These are phyloP conservation scores for Chrysolina haemoptera DNA, from an alignment of 2,888 invertebrate genomes.

Conservation along the genomic window DNA sequence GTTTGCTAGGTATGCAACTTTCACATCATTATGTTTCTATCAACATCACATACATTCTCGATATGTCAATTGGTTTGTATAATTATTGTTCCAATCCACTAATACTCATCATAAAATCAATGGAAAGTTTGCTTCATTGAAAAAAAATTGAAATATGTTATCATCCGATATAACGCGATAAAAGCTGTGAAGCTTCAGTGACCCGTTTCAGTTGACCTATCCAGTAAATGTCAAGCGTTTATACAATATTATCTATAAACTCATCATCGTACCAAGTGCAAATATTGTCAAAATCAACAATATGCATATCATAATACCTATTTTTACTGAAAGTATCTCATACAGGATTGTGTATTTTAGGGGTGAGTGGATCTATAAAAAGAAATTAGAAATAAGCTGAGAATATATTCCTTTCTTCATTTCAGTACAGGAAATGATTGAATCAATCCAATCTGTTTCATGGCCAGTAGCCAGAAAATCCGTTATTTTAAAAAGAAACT, in stretches of 20 bases:
- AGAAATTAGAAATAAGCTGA: too few species aligned
- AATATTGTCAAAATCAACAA: slow-evolving; percentile 7
- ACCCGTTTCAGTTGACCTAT: slow-evolving; percentile 16
- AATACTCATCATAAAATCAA: neutral
- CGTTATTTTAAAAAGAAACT: too few species aligned
- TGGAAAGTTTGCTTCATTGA: neutral
- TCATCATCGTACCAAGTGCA: neutral
- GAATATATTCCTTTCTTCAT: too few species aligned
- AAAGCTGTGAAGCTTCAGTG: neutral
- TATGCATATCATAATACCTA: neutral
- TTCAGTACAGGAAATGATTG: too few species aligned
- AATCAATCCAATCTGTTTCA: too few species aligned
- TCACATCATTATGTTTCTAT: too few species aligned
- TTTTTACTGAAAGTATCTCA: neutral
- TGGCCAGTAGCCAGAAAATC: too few species aligned
- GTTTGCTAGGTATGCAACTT: too few species aligned
- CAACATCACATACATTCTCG: too few species aligned
- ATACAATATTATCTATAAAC: neutral
- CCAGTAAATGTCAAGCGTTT: slow-evolving; percentile 1
- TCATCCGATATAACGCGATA: neutral
- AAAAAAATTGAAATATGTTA: neutral
- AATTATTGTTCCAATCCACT: too few species aligned
- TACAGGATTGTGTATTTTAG: neutral
- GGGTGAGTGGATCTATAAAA: neutral
- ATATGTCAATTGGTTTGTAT: too few species aligned